Conservation (phyloP, 2,888 invertebrate species). For the Yponomeuta plumbellus region DNA sequence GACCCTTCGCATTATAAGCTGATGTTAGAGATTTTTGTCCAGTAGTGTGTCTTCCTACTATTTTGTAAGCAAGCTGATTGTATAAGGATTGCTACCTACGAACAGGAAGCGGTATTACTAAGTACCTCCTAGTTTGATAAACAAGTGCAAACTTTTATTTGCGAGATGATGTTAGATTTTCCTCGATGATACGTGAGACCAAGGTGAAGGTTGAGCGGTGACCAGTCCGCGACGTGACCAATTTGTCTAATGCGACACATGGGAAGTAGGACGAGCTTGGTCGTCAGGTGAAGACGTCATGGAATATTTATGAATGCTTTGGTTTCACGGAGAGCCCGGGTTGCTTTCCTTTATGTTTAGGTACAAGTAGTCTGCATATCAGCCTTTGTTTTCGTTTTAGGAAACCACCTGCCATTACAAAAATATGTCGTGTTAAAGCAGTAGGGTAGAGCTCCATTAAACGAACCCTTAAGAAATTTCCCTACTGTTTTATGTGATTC, state of each 20-base stretch:
- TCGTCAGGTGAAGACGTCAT: neutral
- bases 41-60: no score
- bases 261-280: neutral
- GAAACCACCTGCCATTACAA: no score
- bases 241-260: neutral
- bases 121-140: neutral
- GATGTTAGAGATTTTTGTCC: no score
- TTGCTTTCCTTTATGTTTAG: neutral
- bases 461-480: no score
- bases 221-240: conserved; percentile 2
- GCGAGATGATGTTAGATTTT: conserved; percentile 10
- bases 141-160: neutral
- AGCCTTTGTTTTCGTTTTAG: neutral
- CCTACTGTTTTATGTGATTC: no score
- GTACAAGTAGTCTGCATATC: neutral
- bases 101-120: no score
- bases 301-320: neutral
- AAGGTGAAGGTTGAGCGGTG: conserved; percentile 3
- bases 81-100: no score
- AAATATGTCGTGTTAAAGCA: no score
- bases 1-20: no score
- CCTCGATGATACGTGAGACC: conserved; percentile 6
- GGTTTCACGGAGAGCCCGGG: neutral
- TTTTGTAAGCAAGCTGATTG: no score
- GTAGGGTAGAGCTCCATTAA: no score